phyloP scores from a whole-genome alignment of 2,113 vertebrate genomes.

The Toxostoma redivivum region DNA sequence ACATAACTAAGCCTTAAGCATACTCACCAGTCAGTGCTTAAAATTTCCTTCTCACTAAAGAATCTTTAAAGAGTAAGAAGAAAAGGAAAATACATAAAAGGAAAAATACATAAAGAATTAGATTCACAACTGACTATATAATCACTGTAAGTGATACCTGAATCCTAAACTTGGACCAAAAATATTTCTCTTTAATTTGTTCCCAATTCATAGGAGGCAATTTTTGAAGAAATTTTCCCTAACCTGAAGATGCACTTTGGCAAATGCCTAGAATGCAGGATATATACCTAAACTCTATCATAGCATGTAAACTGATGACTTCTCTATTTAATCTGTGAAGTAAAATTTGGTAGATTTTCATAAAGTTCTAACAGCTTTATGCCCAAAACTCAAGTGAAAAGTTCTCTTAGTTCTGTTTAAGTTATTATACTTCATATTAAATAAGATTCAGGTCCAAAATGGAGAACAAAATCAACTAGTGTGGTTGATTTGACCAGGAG shows the following conservation, averaged over 20 bases:
- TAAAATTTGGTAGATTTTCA: neutral
- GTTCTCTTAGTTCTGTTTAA: neutral
- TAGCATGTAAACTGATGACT: neutral
- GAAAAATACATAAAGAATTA: neutral
- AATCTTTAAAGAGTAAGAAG: neutral
- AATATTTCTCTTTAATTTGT: neutral
- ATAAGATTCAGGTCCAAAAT: neutral
- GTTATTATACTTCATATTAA: neutral
- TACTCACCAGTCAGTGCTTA: neutral
- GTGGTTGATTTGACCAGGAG: neutral
- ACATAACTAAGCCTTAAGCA: neutral
- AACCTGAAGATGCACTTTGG: neutral
- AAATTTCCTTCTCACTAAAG: neutral
- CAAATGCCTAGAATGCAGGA: neutral
- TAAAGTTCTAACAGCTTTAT: neutral
- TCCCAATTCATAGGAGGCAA: neutral
- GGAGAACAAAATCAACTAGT: neutral
- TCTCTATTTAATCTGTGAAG: neutral
- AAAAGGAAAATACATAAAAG: neutral
- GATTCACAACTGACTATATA: neutral
- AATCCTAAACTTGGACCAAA: neutral
- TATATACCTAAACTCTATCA: neutral
- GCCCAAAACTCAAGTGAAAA: neutral
- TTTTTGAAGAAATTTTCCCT: neutral
- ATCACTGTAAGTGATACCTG: rapidly evolving